These are phyloP conservation scores for Dryomyza anilis DNA, from an alignment of 2,888 invertebrate species.

Conservation along the genomic window DNA sequence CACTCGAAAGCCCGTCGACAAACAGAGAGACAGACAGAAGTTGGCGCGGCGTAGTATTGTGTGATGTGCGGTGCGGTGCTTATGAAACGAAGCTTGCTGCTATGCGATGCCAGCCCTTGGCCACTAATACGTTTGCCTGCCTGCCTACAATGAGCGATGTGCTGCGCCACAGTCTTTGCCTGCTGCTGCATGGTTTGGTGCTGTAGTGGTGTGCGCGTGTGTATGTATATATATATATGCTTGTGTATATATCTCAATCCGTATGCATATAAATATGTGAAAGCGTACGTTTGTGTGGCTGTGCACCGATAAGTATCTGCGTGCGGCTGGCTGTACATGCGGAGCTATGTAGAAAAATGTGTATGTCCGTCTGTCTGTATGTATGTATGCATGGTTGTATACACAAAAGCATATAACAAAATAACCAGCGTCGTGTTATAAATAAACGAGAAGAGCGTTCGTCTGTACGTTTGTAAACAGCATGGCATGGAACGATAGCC, in stretches of 20 bases:
- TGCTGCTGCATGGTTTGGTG: conserved; percentile 24
- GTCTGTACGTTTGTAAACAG: conserved; percentile 17
- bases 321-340: conserved; percentile 22
- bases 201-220: conserved; percentile 20
- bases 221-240: conserved; percentile 1
- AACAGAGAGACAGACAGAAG: conserved; percentile 23
- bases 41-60: conserved; percentile 21
- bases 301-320: conserved; percentile 18
- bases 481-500: conserved; percentile 20
- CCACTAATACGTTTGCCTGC: conserved; percentile 46
- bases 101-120: conserved; percentile 51
- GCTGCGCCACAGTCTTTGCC: conserved; percentile 20
- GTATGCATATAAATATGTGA: conserved; percentile 5
- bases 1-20: conserved; percentile 23
- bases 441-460: conserved; percentile 20
- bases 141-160: conserved; percentile 22
- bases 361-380: conserved; percentile 20
- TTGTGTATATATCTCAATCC: neutral
- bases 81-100: conserved; percentile 18
- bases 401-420: conserved; percentile 22
- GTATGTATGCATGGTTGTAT: conserved; percentile 29
- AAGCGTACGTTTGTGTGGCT: conserved; percentile 26
- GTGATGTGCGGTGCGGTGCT: too few species aligned
- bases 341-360: conserved; percentile 7
- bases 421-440: conserved; percentile 11